Percentiles rank a stretch among this genome's conserved stretches.
Conservation (phyloP, 2,888 invertebrate species). For the Drosophila affinis region DNA sequence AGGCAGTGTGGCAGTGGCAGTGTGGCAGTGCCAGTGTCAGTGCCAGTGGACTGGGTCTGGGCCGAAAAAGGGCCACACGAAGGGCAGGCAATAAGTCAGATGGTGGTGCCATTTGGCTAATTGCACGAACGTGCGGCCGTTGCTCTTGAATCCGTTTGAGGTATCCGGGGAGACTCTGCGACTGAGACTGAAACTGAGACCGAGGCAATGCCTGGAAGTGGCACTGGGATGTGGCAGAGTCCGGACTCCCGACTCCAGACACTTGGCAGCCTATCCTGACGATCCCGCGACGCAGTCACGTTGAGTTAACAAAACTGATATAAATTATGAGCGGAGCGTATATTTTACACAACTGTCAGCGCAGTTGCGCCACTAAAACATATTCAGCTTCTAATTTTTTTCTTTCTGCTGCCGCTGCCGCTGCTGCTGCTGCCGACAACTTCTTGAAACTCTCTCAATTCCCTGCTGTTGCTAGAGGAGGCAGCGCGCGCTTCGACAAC, state of each 20-base stretch:
- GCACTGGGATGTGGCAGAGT: conserved; percentile 7
- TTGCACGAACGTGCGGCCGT: conserved; percentile 69
- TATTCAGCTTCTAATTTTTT: conserved; percentile 65
- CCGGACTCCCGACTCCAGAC: conserved; percentile 20
- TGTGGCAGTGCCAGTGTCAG: background rate
- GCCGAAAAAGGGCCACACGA: conserved; percentile 15
- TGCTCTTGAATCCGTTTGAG: conserved; percentile 32
- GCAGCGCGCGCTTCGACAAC: conserved; percentile 69
- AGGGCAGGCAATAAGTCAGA: conserved; percentile 47
- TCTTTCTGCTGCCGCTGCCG: conserved; percentile 15
- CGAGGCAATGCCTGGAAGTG: conserved; percentile 1
- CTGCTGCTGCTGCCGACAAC: conserved; percentile 19
- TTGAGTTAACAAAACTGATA: conserved; percentile 79
- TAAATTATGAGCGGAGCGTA: conserved; percentile 76
- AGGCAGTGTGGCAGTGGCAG: no score
- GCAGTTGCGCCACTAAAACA: conserved; percentile 77
- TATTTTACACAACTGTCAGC: conserved; percentile 78
- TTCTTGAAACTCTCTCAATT: conserved; percentile 53
- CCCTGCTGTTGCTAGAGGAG: conserved; percentile 14
- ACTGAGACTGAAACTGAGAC: background rate
- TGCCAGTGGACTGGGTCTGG: conserved; percentile 1
- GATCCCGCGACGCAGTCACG: conserved; percentile 73
- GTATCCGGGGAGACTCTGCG: conserved; percentile 8
- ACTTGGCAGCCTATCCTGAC: conserved; percentile 52
- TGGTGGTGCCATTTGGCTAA: conserved; percentile 70